Evolutionary conservation across 2,888 invertebrate species (phyloP), one percentile per base, ranked within the genome.

Genomic region (Schrankia costaestrigalis): DNA sequence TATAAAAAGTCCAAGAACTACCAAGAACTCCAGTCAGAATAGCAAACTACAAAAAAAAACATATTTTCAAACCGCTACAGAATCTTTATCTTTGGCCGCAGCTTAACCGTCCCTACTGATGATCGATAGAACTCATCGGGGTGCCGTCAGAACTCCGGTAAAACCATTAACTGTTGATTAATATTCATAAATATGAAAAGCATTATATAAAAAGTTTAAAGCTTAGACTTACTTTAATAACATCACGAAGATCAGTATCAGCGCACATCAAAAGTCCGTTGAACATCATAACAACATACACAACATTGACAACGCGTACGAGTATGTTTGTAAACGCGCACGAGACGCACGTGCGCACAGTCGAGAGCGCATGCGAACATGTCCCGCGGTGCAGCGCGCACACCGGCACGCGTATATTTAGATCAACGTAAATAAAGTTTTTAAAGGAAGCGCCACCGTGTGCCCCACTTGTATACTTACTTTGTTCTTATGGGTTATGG

Each of bases 231-330:
- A 85, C 86, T 70, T 81, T 86, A 21, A 74, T 67, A 46, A 72
- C 71, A 56, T 83, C 85, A 52, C 84, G 84, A n/a, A 61, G 64
- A 31, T 86, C 86, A 7, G 85, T 85, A 47, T 86, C 86, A 5
- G 70, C 78, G 36, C 71, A 78, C 71, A 78, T 74, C 35, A 80
- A 25, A 4, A 84, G 53, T 1, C 86, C 85, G 47, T 85, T 85
- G 49, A 86, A 85, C 85, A 86, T 85, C 85, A 86, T 85, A 28
- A 29, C 33, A 23, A 13, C n/a, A 10, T 18, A 58, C 19, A 38
- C 41, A 38, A 42, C 27, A 47, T 43, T 35, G 31, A 35, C 35
- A n/a, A n/a, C 23, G 26, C 18, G 26, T 31, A 36, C 27, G 41
- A 31, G 7, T 44, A 34, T 52, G 46, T 56, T 46, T 44, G 46